phyloP scores from a whole-genome alignment of 2,113 vertebrate species.

The Ictalurus punctatus region DNA sequence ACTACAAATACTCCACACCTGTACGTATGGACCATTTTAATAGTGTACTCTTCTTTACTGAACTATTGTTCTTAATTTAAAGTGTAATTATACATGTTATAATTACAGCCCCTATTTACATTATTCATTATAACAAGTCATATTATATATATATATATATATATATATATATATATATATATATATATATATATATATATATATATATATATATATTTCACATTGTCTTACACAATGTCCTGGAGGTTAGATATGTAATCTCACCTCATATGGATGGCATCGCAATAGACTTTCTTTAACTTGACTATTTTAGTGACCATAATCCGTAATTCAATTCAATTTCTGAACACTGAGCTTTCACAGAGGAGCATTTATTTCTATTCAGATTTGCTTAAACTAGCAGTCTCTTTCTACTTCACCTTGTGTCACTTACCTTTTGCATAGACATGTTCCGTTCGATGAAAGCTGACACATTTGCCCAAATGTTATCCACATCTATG shows the following conservation, averaged over 20 bases:
- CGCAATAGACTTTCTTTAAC: not conserved
- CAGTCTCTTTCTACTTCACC: not conserved
- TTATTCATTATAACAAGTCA: no score
- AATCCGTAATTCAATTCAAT: not conserved
- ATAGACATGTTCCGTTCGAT: slow-evolving; percentile 70
- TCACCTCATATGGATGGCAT: not conserved
- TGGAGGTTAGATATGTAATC: no score
- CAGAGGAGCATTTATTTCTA: not conserved
- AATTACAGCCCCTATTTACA: no score
- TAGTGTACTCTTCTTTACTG: no score
- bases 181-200: no score
- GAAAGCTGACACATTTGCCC: slow-evolving; percentile 74
- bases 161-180: no score
- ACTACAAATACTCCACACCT: not conserved
- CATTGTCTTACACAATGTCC: no score
- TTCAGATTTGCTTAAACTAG: not conserved
- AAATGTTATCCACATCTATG: slow-evolving; percentile 76
- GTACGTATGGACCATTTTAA: no score
- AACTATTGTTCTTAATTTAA: no score
- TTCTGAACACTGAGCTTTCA: not conserved
- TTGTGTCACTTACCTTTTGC: slow-evolving; percentile 69
- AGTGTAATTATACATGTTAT: no score
- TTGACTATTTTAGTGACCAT: not conserved
- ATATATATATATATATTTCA: no score
- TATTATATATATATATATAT: no score